These are phyloP conservation scores for Tragelaphus eurycerus DNA, from an alignment of 2,797 vertebrate species.

Conservation along the genomic window DNA sequence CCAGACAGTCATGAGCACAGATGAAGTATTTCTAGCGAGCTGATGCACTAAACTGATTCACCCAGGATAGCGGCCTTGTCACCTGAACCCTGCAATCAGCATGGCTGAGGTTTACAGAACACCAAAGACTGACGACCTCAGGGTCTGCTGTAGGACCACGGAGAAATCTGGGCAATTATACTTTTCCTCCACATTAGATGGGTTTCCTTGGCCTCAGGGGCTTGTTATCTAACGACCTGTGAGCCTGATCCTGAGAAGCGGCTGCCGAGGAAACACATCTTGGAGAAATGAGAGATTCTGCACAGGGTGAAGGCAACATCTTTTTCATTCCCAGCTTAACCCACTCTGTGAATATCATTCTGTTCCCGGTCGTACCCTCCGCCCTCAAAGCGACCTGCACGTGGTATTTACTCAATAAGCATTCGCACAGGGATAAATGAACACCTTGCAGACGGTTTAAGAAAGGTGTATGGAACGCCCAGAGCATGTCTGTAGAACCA, in stretches of 20 bases:
- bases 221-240: not conserved
- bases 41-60: not conserved
- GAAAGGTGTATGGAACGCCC: accelerated
- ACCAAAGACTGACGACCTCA: not conserved
- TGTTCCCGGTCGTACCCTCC: accelerated
- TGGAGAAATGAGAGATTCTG: conserved; percentile 10
- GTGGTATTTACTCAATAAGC: accelerated
- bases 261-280: not conserved
- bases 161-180: not conserved
- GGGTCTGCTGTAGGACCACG: not conserved
- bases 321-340: accelerated
- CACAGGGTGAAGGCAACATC: not conserved
- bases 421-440: accelerated
- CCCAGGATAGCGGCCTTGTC: not conserved
- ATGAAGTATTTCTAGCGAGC: accelerated
- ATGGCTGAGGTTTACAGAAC: not conserved
- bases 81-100: not conserved
- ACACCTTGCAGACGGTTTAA: not conserved
- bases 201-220: not conserved
- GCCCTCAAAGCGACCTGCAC: accelerated
- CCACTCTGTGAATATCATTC: accelerated
- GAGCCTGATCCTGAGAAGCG: not conserved
- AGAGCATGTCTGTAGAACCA: accelerated
- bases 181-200: not conserved
- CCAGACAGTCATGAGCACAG: not conserved